Conservation (phyloP, 2,797 vertebrate genomes). For the Acrossocheilus fasciatus region DNA sequence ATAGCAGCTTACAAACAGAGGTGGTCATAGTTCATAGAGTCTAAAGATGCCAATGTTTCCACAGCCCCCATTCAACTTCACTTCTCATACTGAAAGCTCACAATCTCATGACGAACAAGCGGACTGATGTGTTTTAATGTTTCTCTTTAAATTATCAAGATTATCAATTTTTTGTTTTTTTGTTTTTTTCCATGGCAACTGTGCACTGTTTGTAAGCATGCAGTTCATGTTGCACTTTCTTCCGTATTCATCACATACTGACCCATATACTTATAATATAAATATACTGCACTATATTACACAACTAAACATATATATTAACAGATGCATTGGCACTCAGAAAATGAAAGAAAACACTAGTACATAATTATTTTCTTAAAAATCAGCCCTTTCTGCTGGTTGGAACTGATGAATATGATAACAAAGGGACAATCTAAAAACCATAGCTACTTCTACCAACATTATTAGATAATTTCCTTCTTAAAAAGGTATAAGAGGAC, state of each 20-base stretch:
- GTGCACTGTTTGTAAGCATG: conserved; percentile 32
- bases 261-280: conserved; percentile 15
- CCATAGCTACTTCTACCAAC: background rate
- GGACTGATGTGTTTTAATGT: background rate
- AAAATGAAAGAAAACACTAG: conserved; percentile 27
- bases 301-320: conserved; percentile 24
- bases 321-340: background rate
- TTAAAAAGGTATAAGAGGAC: background rate
- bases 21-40: conserved; percentile 57
- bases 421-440: background rate
- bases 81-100: background rate
- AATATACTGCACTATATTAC: conserved; percentile 22
- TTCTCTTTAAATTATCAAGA: background rate
- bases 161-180: background rate
- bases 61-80: background rate
- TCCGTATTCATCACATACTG: background rate
- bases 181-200: background rate
- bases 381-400: conserved; percentile 32
- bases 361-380: background rate
- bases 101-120: background rate
- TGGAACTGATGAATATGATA: background rate
- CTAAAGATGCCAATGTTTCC: background rate
- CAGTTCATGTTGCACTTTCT: conserved; percentile 23
- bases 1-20: conserved; percentile 60
- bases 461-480: background rate